Base-by-base conservation (phyloP, 2,888 invertebrate species). In the Mechanitis mazaeus region DNA sequence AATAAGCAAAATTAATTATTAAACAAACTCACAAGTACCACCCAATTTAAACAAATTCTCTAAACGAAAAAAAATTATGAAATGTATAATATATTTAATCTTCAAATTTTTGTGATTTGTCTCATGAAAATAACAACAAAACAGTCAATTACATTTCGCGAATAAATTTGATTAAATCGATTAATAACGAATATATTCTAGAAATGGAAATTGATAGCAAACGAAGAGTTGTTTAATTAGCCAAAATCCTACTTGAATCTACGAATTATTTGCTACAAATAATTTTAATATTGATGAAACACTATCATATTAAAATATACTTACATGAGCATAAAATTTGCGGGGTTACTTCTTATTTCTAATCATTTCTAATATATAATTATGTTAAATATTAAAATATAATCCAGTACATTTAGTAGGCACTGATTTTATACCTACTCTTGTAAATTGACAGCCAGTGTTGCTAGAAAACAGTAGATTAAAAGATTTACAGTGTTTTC, bases 321-420 rank as follows among this genome's bases (percentile, higher is more conserved):
- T 69, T 35, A 69, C 69, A 60, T 68, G 65, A 55, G 56, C 66
- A 65, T 65, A 62, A 65, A 69, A 63, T 60, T 54, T 60, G 33
- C 35, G 20, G 11, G 50, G 47, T 33, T 58, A 46, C 53, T 56
- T 59, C 56, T 63, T 66, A 60, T 59, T 64, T 60, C 57, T 59
- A 33, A 64, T 33, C 64, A 64, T 67, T 62, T 59, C 54, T 61
- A 58, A 53, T 55, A 55, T 64, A 55, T 54, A 55, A 63, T 61
- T 58, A 64, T 61, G 54, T 45, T 59, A 58, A 54, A 56, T 61
- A 61, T 61, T 53, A 56, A 46, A 58, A 61, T 50, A 56, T 31
- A 56, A 60, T 60, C 12, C 50, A 60, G 63, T 54, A 63, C 65
- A 50, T 50, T 50, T 31, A 50, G 50, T 50, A 50, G 50, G 50